Base-by-base conservation (phyloP, 2,888 invertebrate genomes). In the Calliphora vomitoria region DNA sequence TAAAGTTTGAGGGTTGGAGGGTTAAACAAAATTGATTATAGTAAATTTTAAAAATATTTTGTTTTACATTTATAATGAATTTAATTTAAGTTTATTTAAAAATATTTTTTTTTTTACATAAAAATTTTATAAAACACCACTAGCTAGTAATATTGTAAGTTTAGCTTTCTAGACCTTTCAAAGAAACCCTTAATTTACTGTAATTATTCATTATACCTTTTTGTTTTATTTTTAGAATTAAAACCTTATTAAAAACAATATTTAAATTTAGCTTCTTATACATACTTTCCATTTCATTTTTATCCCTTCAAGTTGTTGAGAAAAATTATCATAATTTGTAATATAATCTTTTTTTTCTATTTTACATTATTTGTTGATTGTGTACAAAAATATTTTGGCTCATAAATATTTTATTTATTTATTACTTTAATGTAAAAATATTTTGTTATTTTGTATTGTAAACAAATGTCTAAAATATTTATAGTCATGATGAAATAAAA, bases 401-500 rank as follows among this genome's bases (percentile, higher is more conserved):
- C 25, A 64, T 41, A 53, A 62, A 64, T 60, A 35, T 50, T 50
- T 38, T 47, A n/a, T 68, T 62, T 78, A 53, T 78, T 68, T 79
- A 79, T 79, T 31, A 47, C 8, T 25, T 31, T 31, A 66, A 55
- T 58, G n/a, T 47, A 18, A 68, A 72, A 64, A 72, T 53, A 81
- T 81, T 64, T 64, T 71, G 50, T 71, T 64, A 38, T 50, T 62
- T 60, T 47, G 15, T 5, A 35, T 44, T 64, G n/a, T 62, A 25
- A 71, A 38, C 25, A 80, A 80, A 53, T 64, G 25, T 53, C 41
- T n/a, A 81, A 81, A 69, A 80, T 64, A 72, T 72, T 53, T 81
- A 38, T 31, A 69, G 10, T 50, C 35, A 35, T 58, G 44, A 25
- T 58, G 60, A 18, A 47, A 44, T 31, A n/a, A 60, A 31, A 44